Evolutionary conservation across 2,113 vertebrate species (phyloP).

Genomic region (Baryphthengus martii): DNA sequence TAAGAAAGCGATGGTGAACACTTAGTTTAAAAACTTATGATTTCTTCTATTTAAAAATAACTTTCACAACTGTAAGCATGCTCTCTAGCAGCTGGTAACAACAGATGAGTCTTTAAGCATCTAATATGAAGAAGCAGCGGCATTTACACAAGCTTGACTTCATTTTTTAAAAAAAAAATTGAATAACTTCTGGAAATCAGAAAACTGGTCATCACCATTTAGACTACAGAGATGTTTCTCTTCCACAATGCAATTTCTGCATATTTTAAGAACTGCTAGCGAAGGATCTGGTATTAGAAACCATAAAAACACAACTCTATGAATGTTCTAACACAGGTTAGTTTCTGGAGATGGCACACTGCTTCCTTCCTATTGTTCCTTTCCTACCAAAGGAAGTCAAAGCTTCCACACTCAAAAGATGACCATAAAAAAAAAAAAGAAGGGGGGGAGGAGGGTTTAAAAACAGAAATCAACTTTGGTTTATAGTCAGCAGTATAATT

Average conservation of each 20-base stretch:
- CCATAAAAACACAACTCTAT: neutral
- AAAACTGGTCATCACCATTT: neutral
- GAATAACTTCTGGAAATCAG: neutral
- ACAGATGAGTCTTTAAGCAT: neutral
- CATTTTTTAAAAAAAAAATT: neutral
- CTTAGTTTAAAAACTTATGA: too few species aligned
- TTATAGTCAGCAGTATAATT: neutral
- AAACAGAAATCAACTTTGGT: neutral
- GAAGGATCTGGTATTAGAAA: neutral
- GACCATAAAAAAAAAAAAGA: neutral
- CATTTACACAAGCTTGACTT: neutral
- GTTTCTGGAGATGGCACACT: neutral
- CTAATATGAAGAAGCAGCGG: neutral
- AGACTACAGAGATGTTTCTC: neutral
- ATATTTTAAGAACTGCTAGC: neutral
- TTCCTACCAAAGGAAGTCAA: neutral
- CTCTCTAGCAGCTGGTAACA: neutral
- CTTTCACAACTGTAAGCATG: neutral
- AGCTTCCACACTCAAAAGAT: neutral
- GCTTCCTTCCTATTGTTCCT: neutral
- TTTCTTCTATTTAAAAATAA: neutral
- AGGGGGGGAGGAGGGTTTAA: rapidly evolving
- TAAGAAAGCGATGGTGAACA: neutral
- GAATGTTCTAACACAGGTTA: neutral
- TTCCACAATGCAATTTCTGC: neutral